Base-by-base conservation (phyloP, 2,888 invertebrate species). In the Thumatha senex region DNA sequence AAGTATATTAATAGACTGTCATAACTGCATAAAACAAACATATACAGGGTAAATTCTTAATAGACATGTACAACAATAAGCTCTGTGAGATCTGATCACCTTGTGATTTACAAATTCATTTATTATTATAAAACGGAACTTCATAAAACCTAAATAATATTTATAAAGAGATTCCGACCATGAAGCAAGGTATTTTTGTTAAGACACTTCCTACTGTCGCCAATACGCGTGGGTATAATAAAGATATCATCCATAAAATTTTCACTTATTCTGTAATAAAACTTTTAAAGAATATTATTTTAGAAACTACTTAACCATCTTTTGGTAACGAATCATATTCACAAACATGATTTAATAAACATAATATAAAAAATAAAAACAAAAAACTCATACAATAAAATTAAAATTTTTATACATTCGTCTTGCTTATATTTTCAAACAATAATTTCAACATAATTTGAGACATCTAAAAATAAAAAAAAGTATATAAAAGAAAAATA, bases 241-340 rank as follows among this genome's bases (percentile, higher is more conserved):
- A n/a, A n/a, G n/a, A n/a, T n/a, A n/a, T 33, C n/a, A 35, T 35
- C n/a, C n/a, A n/a, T n/a, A n/a, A 35, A 54, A 40, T 54, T 49
- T 46, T 31, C 42, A 54, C 40, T 46, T 42, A 30, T 33, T 33
- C 11, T 10, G 1, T 34, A 13, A 13, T 18, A n/a, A 0, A 42
- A 38, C 38, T 36, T 34, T n/a, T 24, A 4, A 51, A 12, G 15
- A 40, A 45, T 39, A 24, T 24, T 24, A 4, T 44, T 57, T 62
- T 40, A 56, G 40, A 56, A 49, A 66, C 59, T 61, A 71, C 69
- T 60, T 69, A 71, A 58, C 64, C 54, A 54, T 58, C 65, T 72
- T 74, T 75, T 75, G 74, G 74, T 75, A 74, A 70, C 70, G 59
- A 66, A 58, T 58, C 54, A 61, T 71, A 62, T 52, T 56, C 55